Percentiles rank a stretch among this genome's conserved stretches.
These are phyloP conservation scores for Zoanthus sociatus DNA, from an alignment of 92 coral and sea anemone genomes.

Conservation along the genomic window DNA sequence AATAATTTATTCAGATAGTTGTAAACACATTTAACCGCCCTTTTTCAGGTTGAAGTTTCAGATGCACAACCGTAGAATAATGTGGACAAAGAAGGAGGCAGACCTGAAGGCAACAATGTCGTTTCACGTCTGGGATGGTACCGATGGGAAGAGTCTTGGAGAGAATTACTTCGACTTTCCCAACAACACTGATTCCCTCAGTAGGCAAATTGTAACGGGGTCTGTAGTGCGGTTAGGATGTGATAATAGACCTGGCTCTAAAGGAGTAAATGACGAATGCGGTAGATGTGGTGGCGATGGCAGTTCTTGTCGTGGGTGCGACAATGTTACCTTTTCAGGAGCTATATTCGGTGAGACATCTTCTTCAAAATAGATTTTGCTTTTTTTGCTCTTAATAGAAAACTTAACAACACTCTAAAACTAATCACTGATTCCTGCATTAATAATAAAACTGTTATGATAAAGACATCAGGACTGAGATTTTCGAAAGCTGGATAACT, in stretches of 20 bases:
- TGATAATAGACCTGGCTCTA: conserved; percentile 73
- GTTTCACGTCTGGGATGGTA: conserved; percentile 76
- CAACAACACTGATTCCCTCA: conserved; percentile 52
- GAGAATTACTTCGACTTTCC: conserved; percentile 51
- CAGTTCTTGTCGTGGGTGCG: conserved; percentile 71
- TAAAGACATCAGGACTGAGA: too few species aligned
- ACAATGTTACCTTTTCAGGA: conserved; percentile 62
- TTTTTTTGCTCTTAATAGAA: too few species aligned
- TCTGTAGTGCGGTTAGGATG: conserved; percentile 61
- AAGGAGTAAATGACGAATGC: conserved; percentile 65
- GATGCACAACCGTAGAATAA: conserved; percentile 55
- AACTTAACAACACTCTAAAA: too few species aligned
- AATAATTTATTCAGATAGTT: not conserved
- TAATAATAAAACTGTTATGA: too few species aligned
- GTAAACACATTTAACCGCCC: not conserved
- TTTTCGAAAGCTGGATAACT: too few species aligned
- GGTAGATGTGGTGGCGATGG: conserved; percentile 81
- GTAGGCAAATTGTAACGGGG: conserved; percentile 55
- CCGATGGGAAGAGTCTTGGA: conserved; percentile 66
- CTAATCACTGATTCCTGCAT: too few species aligned
- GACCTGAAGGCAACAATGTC: conserved; percentile 40
- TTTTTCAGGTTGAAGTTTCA: conserved; percentile 65
- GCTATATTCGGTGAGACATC: conserved; percentile 60
- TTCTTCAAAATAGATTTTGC: not conserved
- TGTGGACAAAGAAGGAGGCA: conserved; percentile 78